These are phyloP conservation scores for Aythya baeri DNA, from an alignment of 2,113 vertebrate genomes.

Conservation along the genomic window DNA sequence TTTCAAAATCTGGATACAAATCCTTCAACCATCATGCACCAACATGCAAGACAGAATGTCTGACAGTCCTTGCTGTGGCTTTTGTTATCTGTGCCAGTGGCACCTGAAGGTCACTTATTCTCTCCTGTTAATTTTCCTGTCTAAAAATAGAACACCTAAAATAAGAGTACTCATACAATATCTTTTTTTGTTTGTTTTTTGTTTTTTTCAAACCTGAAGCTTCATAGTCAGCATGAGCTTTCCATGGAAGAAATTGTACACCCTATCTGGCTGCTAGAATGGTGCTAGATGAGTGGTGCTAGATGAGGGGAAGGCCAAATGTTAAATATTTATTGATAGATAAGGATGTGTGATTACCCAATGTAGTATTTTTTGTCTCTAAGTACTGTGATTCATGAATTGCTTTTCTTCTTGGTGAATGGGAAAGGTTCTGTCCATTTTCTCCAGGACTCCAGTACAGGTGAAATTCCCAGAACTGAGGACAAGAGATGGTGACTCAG, in stretches of 20 bases:
- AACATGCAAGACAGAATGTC: rapidly evolving
- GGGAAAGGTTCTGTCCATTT: background rate
- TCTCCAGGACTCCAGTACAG: background rate
- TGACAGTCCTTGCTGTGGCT: background rate
- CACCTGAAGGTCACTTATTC: background rate
- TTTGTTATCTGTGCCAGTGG: background rate
- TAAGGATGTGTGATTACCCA: background rate
- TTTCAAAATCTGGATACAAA: background rate
- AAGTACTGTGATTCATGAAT: background rate
- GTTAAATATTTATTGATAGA: background rate
- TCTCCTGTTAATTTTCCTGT: background rate
- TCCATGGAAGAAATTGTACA: background rate
- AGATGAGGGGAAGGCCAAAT: background rate
- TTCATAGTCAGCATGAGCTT: background rate
- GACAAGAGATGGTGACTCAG: background rate
- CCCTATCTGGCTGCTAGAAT: background rate
- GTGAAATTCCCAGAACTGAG: background rate
- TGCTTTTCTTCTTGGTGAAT: background rate
- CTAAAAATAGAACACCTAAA: background rate
- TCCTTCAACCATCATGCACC: background rate
- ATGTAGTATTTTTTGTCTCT: background rate
- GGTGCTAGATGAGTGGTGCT: background rate
- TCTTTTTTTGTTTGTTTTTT: no score
- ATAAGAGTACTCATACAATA: background rate
- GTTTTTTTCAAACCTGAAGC: background rate